Evolutionary conservation across 2,113 vertebrate species (phyloP), one percentile per base, ranked within the genome.

Genomic region (Notarius quadriscutis): DNA sequence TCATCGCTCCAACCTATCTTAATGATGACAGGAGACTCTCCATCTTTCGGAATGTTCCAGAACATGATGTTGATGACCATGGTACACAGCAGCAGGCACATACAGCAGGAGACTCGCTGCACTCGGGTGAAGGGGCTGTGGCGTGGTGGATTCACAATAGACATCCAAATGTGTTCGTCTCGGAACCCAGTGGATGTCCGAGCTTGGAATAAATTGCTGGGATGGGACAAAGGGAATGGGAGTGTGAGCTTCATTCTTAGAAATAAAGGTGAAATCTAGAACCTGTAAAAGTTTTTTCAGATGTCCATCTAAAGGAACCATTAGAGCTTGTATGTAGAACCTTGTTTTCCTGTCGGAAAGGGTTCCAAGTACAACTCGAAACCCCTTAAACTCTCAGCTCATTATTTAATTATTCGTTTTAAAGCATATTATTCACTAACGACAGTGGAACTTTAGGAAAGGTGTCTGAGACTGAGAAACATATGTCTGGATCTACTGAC

Each of bases 61-160:
- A 96, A 96, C 89, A 95, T 95, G n/a, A 96, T 96, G 85, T 96
- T 96, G 81, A 96, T 96, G 88, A 95, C 95, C 96, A 96, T 96
- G 89, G 95, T 96, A 89, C 96, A 96, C 89, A 96, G 95, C 62
- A 96, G 95, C 74, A 96, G 93, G 74, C 92, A 93, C 95, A 96
- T 95, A 91, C 96, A 96, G 91, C 96, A 96, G 11, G 95, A 95
- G 77, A 96, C 95, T 78, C 96, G 93, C 91, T 96, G 96, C 17
- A 94, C 95, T 1, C 96, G 94, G 1, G 94, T 96, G 91, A 96
- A 96, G 0, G 95, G 94, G 84, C 95, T 96, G 1, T 94, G 94
- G 1, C 94, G 92, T 4, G 95, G 95, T 2, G 95, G 95, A 92
- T 95, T 93, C 86, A 96, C 90, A 0, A 96, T 90, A 53, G 96